Conservation (phyloP, 2,797 vertebrate genomes). For the Bufotes viridis region DNA sequence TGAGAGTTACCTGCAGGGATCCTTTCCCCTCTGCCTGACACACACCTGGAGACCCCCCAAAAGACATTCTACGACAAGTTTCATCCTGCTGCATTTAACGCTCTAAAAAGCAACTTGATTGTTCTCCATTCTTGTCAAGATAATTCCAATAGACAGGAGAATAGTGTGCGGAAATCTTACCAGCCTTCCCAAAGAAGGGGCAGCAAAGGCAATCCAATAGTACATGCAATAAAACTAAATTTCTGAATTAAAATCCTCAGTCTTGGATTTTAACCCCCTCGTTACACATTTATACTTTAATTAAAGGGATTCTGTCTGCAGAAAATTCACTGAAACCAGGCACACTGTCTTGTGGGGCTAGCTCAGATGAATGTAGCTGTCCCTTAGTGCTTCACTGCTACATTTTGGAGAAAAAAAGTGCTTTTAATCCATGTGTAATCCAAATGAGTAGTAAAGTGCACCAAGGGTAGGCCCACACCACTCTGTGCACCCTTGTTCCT, state of each 20-base stretch:
- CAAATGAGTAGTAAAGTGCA: too few relatives aligned
- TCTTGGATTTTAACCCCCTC: neutral
- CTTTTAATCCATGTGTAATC: too few relatives aligned
- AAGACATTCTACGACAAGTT: conserved; percentile 75
- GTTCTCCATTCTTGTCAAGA: conserved; percentile 79
- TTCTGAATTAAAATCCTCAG: neutral
- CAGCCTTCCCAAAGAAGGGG: conserved; percentile 67
- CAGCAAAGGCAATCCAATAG: conserved; percentile 63
- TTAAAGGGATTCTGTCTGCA: too few relatives aligned
- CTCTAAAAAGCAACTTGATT: conserved; percentile 84
- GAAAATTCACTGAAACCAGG: too few relatives aligned
- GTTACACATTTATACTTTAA: neutral
- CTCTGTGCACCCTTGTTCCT: too few relatives aligned
- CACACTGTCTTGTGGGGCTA: too few relatives aligned
- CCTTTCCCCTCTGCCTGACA: conserved; percentile 75
- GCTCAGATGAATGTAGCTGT: too few relatives aligned
- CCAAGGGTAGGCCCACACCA: too few relatives aligned
- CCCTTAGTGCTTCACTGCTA: too few relatives aligned
- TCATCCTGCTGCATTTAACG: conserved; percentile 82
- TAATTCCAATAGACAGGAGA: conserved; percentile 88
- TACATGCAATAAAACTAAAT: neutral
- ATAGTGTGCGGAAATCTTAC: conserved; percentile 57
- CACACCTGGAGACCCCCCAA: conserved; percentile 78
- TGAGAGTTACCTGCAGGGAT: conserved; percentile 73
- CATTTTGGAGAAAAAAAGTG: too few relatives aligned